Evolutionary conservation across 2,797 vertebrate species (phyloP), one percentile per base, ranked within the genome.

Genomic region (Furcifer pardalis): DNA sequence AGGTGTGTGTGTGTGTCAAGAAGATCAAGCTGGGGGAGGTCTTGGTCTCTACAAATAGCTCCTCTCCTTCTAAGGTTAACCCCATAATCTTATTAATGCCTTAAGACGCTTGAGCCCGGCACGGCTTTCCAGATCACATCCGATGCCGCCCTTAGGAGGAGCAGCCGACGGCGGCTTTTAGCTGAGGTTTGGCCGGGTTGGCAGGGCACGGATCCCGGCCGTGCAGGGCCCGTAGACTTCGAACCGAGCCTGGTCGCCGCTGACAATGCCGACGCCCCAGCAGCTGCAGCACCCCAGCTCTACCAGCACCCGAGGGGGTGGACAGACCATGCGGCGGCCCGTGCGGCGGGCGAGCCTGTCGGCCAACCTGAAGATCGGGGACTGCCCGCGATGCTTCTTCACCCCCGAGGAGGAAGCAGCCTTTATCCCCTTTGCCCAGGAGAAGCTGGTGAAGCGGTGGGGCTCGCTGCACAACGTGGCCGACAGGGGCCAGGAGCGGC

Each of bases 391-490:
- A 44, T 37, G 0, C 75, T 21, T 46, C 89, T 91, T 88, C n/a
- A 96, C 94, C 1, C 82, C 3, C 0, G 95, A 96, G 9, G 95
- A 96, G 1, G 93, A 96, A 56, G 96, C 95, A 0, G 1, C 6
- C n/a, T 90, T 94, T 72, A 96, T 98, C 87, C 97, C 97, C 0
- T 98, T 98, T 87, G 96, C 96, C 0, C 96, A 97, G 89, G 96
- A 96, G 83, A 96, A 96, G 84, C 95, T 97, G 52, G 92, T 98
- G 15, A 98, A 97, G 95, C 92, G 92, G 4, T 98, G 97, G 97
- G 96, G 95, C 7, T 98, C 98, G 27, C 94, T 97, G 97, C 96
- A 97, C 87, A 95, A 97, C 1, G 84, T 98, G 30, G 93, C 91
- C 0, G 69, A 89, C 0, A 0, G 63, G 37, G 76, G 2, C 56